A percentile compares a stretch with the other conserved stretches of the same genome.
These are phyloP conservation scores for Bettongia penicillata DNA, from an alignment of 2,113 vertebrate species.

Conservation along the genomic window DNA sequence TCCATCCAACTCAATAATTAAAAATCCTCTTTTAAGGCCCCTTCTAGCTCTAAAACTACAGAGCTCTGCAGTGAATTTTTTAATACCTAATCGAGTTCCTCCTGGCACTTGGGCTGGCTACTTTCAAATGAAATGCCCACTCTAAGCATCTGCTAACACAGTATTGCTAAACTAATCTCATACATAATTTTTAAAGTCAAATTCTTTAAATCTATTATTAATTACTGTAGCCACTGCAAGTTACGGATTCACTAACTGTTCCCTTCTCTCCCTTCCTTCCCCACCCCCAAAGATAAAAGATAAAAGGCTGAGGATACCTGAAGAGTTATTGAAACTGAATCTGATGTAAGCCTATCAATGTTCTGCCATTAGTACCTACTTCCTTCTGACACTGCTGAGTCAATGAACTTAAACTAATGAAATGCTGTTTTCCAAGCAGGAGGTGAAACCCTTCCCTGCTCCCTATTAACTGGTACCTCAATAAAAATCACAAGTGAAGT, in stretches of 20 bases:
- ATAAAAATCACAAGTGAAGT: not conserved
- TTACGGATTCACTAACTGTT: too few relatives aligned
- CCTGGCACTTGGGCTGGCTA: not conserved
- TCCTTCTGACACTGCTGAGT: not conserved
- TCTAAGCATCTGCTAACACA: not conserved
- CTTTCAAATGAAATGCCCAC: not conserved
- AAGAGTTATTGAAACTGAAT: not conserved
- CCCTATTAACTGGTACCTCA: not conserved
- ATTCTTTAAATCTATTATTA: not conserved
- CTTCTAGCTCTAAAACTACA: not conserved
- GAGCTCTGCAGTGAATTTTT: not conserved
- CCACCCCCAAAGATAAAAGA: not conserved
- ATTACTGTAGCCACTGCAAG: not conserved
- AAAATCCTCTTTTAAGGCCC: not conserved
- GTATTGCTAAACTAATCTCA: not conserved
- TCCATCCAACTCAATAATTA: not conserved
- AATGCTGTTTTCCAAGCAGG: not conserved
- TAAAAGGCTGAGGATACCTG: not conserved
- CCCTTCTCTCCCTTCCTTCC: too few relatives aligned
- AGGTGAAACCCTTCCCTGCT: not conserved
- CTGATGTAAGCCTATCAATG: not conserved
- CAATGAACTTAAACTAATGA: slow-evolving; percentile 4
- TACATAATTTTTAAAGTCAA: not conserved
- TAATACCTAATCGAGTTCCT: not conserved
- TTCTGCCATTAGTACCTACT: not conserved